Evolutionary conservation across 2,113 vertebrate genomes (phyloP).

Genomic region (Greenwoodochromis staneri): DNA sequence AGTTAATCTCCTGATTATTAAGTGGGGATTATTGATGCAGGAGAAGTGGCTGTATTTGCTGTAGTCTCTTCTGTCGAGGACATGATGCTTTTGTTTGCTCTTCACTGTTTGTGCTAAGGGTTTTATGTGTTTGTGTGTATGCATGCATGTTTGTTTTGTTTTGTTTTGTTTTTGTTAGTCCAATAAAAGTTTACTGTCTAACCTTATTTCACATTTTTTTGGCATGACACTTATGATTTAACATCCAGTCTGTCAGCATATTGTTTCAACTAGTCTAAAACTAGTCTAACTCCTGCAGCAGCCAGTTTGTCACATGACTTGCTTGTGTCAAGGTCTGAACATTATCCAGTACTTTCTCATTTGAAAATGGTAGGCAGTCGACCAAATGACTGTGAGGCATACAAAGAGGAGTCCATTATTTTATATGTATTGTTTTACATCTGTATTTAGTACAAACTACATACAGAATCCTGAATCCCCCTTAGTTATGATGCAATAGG

Average conservation of each 20-base stretch:
- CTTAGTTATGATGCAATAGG: neutral
- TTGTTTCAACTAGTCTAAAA: neutral
- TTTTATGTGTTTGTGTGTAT: neutral
- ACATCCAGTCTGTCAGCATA: neutral
- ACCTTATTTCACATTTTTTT: neutral
- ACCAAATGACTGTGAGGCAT: neutral
- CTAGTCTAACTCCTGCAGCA: neutral
- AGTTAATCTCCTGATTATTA: constrained; percentile 56
- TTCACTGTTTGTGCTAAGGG: neutral
- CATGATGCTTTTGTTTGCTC: neutral
- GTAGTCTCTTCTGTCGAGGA: constrained; percentile 25
- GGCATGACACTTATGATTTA: neutral
- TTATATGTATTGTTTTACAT: neutral
- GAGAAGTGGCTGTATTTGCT: neutral
- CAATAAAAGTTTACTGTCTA: neutral
- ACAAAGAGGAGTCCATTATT: neutral
- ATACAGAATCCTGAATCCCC: neutral
- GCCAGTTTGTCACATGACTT: neutral
- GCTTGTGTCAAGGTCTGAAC: neutral
- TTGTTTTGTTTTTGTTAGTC: neutral
- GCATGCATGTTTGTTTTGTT: neutral
- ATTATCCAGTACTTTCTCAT: neutral
- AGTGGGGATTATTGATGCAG: constrained; percentile 37
- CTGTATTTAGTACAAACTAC: neutral
- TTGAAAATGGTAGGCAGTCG: neutral